These are phyloP conservation scores for Cassiopea andromeda DNA, from an alignment of 30 jellyfish, hydroid and myxozoan genomes.

Conservation along the genomic window DNA sequence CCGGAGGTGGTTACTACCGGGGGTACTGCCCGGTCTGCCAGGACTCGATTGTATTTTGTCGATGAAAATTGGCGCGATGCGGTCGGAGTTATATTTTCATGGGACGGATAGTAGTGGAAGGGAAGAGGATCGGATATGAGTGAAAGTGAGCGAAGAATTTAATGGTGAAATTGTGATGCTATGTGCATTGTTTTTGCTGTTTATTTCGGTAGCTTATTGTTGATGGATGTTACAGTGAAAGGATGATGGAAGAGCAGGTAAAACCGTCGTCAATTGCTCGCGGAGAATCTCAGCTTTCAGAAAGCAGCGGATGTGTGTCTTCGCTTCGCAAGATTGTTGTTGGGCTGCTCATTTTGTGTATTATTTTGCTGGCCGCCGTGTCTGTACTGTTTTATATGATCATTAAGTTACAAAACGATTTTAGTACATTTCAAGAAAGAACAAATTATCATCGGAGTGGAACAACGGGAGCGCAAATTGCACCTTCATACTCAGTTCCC, in stretches of 20 bases:
- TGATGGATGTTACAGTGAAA: not conserved
- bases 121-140: not conserved
- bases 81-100: conserved; percentile 26
- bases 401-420: conserved; percentile 1
- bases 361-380: not conserved
- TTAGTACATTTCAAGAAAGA: not conserved
- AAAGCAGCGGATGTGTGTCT: not conserved
- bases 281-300: conserved; percentile 21
- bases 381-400: not conserved
- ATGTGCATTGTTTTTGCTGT: not conserved
- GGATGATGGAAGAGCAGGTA: not conserved
- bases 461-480: not conserved
- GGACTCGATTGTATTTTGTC: conserved; percentile 41
- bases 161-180: not conserved
- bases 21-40: conserved; percentile 16
- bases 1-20: conserved; percentile 52
- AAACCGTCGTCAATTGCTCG: conserved; percentile 8
- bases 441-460: not conserved
- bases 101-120: conserved; percentile 31
- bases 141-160: not conserved
- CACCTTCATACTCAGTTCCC: not conserved
- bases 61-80: conserved; percentile 67
- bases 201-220: conserved; percentile 1
- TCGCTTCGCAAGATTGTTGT: conserved; percentile 6
- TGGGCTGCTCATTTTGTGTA: conserved; percentile 4